These are phyloP conservation scores for Lophotriccus pileatus DNA, from an alignment of 2,797 vertebrate genomes.

Conservation along the genomic window DNA sequence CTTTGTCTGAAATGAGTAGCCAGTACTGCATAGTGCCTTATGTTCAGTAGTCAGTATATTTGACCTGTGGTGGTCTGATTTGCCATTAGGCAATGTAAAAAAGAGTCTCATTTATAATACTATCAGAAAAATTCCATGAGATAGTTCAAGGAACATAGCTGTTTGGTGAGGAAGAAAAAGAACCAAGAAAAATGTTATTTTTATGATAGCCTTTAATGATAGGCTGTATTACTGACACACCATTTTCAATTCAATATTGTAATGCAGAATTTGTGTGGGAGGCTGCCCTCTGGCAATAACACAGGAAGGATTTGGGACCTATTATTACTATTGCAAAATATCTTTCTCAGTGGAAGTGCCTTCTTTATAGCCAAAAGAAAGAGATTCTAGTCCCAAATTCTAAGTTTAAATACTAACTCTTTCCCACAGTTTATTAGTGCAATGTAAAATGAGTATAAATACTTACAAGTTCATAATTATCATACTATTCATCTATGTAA, in stretches of 20 bases:
- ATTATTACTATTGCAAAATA: background rate
- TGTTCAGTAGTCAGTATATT: background rate
- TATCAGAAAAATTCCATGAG: background rate
- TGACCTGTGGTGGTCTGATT: background rate
- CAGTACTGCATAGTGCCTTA: background rate
- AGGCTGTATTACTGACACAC: background rate
- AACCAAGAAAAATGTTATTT: background rate
- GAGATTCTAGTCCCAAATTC: background rate
- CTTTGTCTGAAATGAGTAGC: conserved; percentile 1
- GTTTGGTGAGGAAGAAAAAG: fast-evolving
- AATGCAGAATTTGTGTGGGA: background rate
- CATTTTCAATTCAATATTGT: background rate
- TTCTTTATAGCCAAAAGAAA: background rate
- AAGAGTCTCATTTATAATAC: background rate
- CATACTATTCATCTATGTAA: background rate
- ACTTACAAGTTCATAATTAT: background rate
- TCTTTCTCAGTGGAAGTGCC: background rate
- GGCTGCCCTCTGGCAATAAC: background rate
- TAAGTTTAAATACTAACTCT: background rate
- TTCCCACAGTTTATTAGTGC: background rate
- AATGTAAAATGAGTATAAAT: background rate
- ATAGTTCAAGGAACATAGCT: background rate
- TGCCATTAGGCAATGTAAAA: background rate
- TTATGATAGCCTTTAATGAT: background rate
- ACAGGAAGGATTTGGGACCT: background rate